Evolutionary conservation across 2,888 invertebrate species (phyloP), one percentile per base, ranked within the genome.

Genomic region (Lycaena phlaeas): DNA sequence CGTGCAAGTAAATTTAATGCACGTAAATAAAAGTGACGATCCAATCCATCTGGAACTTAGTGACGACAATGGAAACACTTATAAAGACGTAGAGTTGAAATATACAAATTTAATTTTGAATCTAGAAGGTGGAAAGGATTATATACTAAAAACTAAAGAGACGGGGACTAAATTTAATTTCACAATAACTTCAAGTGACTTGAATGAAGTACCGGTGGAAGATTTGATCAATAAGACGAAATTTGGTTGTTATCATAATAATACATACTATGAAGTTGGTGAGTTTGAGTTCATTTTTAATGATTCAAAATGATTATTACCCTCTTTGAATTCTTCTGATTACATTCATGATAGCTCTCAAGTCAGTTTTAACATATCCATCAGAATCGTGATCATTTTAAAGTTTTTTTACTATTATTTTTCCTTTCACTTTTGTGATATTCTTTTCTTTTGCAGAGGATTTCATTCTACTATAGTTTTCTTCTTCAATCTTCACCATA

Each of bases 91-190:
- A 1, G 71, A 79, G 54, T 51, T 85, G 1, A 73, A 67, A 44
- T 72, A 75, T 47, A 61, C 69, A 0, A 81, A 81, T 47, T 42
- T 84, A n/a, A 75, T 85, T 31, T 51, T 74, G 0, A 77, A 84
- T 43, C 56, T 85, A 5, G 65, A 75, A 53, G 76, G 78, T 12
- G 85, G 84, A 3, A 74, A 61, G 43, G 73, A 85, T 46, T 85
- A 85, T 44, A 64, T 85, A 34, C 46, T 85, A 27, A 82, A 84
- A 55, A 82, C 84, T 0, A 79, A 65, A 46, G 82, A 85, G 53
- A 84, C 85, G 1, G 82, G 72, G 2, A 84, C 78, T 0, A 81
- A 74, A 47, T 85, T 84, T 27, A 79, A 82, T 51, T 81, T 85
- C 30, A 82, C 82, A 0, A 75, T 82, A 40, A 81, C 79, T 0